phyloP scores from a whole-genome alignment of 2,888 invertebrate genomes.

The Dermolepida albohirtum region DNA sequence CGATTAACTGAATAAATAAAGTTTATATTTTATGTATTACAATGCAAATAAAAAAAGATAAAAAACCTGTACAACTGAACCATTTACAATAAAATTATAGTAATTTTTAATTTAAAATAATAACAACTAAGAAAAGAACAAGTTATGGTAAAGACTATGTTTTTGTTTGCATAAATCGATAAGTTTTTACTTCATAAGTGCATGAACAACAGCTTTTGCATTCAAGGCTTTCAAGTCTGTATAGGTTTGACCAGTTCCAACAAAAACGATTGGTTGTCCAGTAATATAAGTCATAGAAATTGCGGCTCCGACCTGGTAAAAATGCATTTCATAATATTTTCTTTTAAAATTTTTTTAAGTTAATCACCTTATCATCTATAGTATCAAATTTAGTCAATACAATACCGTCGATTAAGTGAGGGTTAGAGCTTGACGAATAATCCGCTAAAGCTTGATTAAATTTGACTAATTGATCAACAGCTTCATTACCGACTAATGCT shows the following conservation, averaged over 20 bases:
- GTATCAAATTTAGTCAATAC: slow-evolving; percentile 99
- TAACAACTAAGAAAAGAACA: slow-evolving; percentile 1
- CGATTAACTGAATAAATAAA: slow-evolving; percentile 26
- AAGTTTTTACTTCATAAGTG: slow-evolving; percentile 85
- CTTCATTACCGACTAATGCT: slow-evolving; percentile 99
- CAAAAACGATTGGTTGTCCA: slow-evolving; percentile 98
- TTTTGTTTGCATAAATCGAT: not conserved
- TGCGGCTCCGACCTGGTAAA: slow-evolving; percentile 86
- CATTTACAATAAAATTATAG: slow-evolving; percentile 2
- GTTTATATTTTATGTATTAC: slow-evolving; percentile 29
- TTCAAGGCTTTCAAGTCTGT: slow-evolving; percentile 97
- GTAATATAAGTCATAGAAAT: slow-evolving; percentile 99
- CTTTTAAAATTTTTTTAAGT: not conserved
- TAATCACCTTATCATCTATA: slow-evolving; percentile 91
- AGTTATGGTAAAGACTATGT: not conserved
- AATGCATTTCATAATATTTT: slow-evolving; percentile 13
- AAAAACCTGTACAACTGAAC: slow-evolving; percentile 19
- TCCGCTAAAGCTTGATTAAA: slow-evolving; percentile 99
- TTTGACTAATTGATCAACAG: slow-evolving; percentile 98
- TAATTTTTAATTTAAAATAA: slow-evolving; percentile 1
- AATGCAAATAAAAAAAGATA: slow-evolving; percentile 16
- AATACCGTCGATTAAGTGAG: slow-evolving; percentile 97
- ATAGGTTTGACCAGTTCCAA: slow-evolving; percentile 99
- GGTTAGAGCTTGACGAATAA: slow-evolving; percentile 77
- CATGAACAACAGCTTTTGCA: slow-evolving; percentile 94